Percentiles rank a stretch among this genome's conserved stretches.
Evolutionary conservation across 2,888 invertebrate genomes (phyloP).

Genomic region (Calameuta filiformis): DNA sequence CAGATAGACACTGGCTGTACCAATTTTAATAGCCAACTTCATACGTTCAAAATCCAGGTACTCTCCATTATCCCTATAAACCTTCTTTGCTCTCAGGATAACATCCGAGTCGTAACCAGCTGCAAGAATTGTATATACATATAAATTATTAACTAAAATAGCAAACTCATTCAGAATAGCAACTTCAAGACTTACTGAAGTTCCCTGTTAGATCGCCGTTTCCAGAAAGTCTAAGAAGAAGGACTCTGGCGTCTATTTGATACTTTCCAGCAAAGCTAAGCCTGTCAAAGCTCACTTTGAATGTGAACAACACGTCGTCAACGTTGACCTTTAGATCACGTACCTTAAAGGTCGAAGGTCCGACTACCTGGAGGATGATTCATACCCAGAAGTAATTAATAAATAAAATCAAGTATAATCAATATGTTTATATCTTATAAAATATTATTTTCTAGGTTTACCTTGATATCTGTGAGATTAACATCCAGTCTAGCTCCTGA

Average conservation of each 20-base stretch:
- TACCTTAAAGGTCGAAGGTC: slow-evolving; percentile 56
- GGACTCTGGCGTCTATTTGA: slow-evolving; percentile 75
- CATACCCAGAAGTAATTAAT: neutral
- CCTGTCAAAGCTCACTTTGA: slow-evolving; percentile 71
- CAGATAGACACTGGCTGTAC: slow-evolving; percentile 71
- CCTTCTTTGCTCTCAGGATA: slow-evolving; percentile 72
- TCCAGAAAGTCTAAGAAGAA: slow-evolving; percentile 73
- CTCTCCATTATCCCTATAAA: slow-evolving; percentile 69
- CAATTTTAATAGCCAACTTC: slow-evolving; percentile 72
- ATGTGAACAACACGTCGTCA: slow-evolving; percentile 73
- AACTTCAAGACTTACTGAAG: slow-evolving; percentile 71
- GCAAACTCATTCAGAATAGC: neutral
- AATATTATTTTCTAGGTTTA: slow-evolving; percentile 17
- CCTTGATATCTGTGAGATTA: slow-evolving; percentile 58
- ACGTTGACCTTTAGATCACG: slow-evolving; percentile 67
- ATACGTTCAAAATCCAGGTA: slow-evolving; percentile 75
- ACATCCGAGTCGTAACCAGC: slow-evolving; percentile 76
- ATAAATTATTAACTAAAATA: neutral
- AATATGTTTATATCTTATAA: neutral
- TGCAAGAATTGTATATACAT: slow-evolving; percentile 59
- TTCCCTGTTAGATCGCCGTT: slow-evolving; percentile 75
- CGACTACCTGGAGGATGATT: slow-evolving; percentile 44
- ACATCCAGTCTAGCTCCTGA: slow-evolving; percentile 67
- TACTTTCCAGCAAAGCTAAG: slow-evolving; percentile 76
- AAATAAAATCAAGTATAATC: slow-evolving; percentile 3